A percentile compares a stretch with the other conserved stretches of the same genome.
Conservation (phyloP, 2,888 invertebrate genomes). For the Apotomis betuletana region DNA sequence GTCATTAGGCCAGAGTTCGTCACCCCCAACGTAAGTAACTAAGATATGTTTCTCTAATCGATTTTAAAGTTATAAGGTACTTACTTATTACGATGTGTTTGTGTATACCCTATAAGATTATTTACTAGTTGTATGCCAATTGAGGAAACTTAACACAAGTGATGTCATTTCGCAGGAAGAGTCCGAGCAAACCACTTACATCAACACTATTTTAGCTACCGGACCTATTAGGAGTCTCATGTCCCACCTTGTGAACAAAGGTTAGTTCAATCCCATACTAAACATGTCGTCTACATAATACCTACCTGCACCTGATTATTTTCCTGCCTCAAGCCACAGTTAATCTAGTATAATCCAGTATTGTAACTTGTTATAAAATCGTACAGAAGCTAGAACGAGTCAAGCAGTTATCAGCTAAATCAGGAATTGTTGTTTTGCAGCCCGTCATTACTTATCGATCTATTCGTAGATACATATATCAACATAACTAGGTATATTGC, state of each 20-base stretch:
- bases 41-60: too few species aligned
- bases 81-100: neutral
- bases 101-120: conserved; percentile 7
- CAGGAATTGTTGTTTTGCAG: too few species aligned
- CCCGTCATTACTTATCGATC: too few species aligned
- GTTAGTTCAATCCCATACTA: conserved; percentile 54
- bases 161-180: conserved; percentile 83
- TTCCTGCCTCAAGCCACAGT: neutral
- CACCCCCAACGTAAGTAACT: conserved; percentile 78
- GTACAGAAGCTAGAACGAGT: neutral
- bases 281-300: neutral
- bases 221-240: conserved; percentile 88
- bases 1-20: conserved; percentile 86
- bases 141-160: conserved; percentile 54
- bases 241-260: conserved; percentile 85
- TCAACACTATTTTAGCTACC: conserved; percentile 88
- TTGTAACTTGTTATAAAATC: neutral
- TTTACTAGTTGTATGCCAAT: conserved; percentile 35
- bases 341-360: neutral
- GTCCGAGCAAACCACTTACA: conserved; percentile 86
- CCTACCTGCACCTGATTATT: neutral
- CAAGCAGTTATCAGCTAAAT: too few species aligned
- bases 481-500: too few species aligned
- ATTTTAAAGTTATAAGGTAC: too few species aligned
- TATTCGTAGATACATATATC: too few species aligned